These are phyloP conservation scores for Rhimphoctona megacephalus DNA, from an alignment of 2,888 invertebrate species.

Conservation along the genomic window DNA sequence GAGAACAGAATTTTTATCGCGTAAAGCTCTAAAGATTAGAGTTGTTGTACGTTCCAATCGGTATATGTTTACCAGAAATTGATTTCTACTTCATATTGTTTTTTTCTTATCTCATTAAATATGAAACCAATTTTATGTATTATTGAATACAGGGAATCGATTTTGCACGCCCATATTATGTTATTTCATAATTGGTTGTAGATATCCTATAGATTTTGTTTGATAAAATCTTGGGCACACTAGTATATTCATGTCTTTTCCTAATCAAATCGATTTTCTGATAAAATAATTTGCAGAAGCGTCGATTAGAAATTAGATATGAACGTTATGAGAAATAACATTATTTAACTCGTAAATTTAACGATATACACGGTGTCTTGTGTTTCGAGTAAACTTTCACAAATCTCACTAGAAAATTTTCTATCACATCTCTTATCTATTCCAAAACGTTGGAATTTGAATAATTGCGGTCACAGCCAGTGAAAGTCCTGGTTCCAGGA, in stretches of 20 bases:
- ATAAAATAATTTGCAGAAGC: background rate
- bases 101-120: background rate
- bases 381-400: background rate
- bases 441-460: background rate
- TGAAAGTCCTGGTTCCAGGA: background rate
- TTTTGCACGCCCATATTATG: conserved; percentile 1
- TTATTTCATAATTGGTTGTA: conserved; percentile 20
- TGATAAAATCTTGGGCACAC: background rate
- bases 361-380: background rate
- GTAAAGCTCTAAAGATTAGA: background rate
- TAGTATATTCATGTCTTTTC: background rate
- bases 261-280: background rate
- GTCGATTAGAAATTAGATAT: background rate
- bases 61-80: background rate
- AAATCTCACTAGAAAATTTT: background rate
- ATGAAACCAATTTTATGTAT: background rate
- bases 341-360: background rate
- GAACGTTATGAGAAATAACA: background rate
- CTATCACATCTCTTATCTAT: background rate
- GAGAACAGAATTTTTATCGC: background rate
- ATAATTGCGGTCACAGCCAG: background rate
- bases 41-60: background rate
- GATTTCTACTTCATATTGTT: background rate
- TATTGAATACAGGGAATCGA: background rate
- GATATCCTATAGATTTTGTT: background rate